Percentiles rank a stretch among this genome's conserved stretches.
Evolutionary conservation across 2,888 invertebrate genomes (phyloP).

Genomic region (Meta bourneti): DNA sequence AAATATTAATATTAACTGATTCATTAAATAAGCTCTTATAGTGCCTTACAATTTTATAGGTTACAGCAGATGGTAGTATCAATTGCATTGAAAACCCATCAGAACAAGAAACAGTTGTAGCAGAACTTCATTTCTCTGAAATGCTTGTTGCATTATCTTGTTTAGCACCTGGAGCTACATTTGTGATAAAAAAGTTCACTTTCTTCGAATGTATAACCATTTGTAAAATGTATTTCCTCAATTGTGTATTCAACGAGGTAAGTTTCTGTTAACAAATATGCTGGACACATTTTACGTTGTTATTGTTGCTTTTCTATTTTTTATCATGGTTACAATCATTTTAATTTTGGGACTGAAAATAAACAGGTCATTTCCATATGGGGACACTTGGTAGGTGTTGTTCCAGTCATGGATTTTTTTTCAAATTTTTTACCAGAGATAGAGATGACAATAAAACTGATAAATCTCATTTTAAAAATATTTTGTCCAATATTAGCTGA

Average conservation of each 20-base stretch:
- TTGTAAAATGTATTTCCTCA: conserved; percentile 89
- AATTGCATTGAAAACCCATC: conserved; percentile 92
- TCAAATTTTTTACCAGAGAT: too few relatives aligned
- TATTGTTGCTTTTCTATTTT: neutral
- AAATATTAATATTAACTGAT: neutral
- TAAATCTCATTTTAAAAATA: too few relatives aligned
- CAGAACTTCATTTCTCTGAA: conserved; percentile 91
- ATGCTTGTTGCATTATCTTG: conserved; percentile 88
- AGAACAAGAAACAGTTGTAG: conserved; percentile 91
- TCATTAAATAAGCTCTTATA: neutral
- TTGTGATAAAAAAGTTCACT: conserved; percentile 94
- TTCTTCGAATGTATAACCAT: conserved; percentile 91
- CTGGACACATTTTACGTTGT: too few relatives aligned
- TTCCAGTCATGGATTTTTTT: too few relatives aligned
- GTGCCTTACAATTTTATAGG: conserved; percentile 81
- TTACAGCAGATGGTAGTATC: conserved; percentile 97
- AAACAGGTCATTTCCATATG: too few relatives aligned
- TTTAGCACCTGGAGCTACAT: conserved; percentile 87
- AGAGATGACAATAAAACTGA: too few relatives aligned
- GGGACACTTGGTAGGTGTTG: too few relatives aligned
- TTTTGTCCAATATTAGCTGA: too few relatives aligned
- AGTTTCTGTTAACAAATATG: neutral
- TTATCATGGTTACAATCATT: neutral
- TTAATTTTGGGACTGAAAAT: too few relatives aligned
- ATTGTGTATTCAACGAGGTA: conserved; percentile 86